A percentile compares a stretch with the other conserved stretches of the same genome.
phyloP scores from a whole-genome alignment of 2,113 vertebrate genomes.

The Cephalopterus ornatus region DNA sequence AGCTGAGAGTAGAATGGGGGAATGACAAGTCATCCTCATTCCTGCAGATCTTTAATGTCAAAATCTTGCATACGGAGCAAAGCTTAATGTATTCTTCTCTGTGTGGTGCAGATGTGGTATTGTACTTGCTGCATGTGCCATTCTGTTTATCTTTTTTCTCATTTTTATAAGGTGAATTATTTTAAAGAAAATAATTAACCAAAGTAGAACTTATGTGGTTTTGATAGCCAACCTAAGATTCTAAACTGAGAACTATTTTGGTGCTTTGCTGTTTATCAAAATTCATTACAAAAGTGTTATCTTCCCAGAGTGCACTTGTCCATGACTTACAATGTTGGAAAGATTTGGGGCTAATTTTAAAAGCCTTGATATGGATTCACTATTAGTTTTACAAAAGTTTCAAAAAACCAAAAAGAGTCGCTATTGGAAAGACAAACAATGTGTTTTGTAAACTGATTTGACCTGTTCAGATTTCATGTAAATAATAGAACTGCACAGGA shows the following conservation, averaged over 20 bases:
- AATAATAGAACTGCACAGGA: not conserved
- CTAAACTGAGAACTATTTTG: not conserved
- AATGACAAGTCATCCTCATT: not conserved
- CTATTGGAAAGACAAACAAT: not conserved
- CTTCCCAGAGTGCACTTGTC: not conserved
- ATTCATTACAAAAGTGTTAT: not conserved
- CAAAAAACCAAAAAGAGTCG: not conserved
- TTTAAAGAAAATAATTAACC: not conserved
- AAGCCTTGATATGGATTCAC: not conserved
- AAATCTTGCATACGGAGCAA: not conserved
- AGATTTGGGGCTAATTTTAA: not conserved
- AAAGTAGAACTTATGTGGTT: not conserved
- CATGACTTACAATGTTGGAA: not conserved
- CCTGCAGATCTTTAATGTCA: not conserved
- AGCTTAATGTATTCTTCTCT: not conserved
- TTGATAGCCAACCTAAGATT: not conserved
- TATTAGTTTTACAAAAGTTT: not conserved
- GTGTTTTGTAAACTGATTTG: not conserved
- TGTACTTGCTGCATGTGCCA: not conserved
- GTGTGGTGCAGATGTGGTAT: not conserved
- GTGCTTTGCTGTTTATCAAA: not conserved
- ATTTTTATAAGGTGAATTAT: not conserved
- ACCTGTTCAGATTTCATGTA: not conserved
- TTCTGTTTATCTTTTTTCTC: not conserved
- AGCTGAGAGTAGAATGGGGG: not conserved